These are phyloP conservation scores for Zaprionus gabonicus DNA, from an alignment of 1,140 invertebrate genomes.

Conservation along the genomic window DNA sequence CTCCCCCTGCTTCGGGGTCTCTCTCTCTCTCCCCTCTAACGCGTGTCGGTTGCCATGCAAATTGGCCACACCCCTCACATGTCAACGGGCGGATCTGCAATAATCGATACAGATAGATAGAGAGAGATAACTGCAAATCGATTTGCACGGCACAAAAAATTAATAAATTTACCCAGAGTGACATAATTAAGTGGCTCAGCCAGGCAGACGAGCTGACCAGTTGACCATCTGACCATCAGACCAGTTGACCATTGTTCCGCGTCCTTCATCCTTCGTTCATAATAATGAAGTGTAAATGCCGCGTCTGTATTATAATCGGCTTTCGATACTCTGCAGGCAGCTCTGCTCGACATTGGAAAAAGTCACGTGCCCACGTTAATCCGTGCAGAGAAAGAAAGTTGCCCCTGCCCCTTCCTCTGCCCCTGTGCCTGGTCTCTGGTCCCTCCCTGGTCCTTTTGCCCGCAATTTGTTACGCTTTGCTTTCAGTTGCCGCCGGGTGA, in stretches of 20 bases:
- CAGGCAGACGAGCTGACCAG: slow-evolving; percentile 45
- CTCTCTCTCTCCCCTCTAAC: slow-evolving; percentile 40
- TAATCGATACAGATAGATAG: slow-evolving; percentile 47
- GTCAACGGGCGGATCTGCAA: slow-evolving; percentile 52
- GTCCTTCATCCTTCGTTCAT: slow-evolving; percentile 45
- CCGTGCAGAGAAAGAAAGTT: slow-evolving; percentile 67
- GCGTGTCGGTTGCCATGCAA: slow-evolving; percentile 71
- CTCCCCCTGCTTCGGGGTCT: neutral
- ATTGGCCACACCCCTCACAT: slow-evolving; percentile 72
- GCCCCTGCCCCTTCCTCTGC: slow-evolving; percentile 33
- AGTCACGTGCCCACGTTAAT: slow-evolving; percentile 75
- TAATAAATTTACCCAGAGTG: slow-evolving; percentile 70
- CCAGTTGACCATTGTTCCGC: slow-evolving; percentile 53
- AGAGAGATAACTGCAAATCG: slow-evolving; percentile 62
- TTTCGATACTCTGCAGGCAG: slow-evolving; percentile 54
- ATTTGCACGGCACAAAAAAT: slow-evolving; percentile 65
- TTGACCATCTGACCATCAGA: slow-evolving; percentile 42
- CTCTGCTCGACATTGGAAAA: slow-evolving; percentile 50
- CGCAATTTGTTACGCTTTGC: slow-evolving; percentile 79
- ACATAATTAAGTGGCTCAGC: slow-evolving; percentile 64
- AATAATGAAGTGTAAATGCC: slow-evolving; percentile 78
- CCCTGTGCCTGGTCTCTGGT: neutral
- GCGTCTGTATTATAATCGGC: slow-evolving; percentile 55
- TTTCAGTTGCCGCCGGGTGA: slow-evolving; percentile 61
- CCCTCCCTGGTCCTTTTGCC: slow-evolving; percentile 31